Evolutionary conservation across 2,888 invertebrate species (phyloP), one percentile per base, ranked within the genome.

Genomic region (Stegana nigrithorax): DNA sequence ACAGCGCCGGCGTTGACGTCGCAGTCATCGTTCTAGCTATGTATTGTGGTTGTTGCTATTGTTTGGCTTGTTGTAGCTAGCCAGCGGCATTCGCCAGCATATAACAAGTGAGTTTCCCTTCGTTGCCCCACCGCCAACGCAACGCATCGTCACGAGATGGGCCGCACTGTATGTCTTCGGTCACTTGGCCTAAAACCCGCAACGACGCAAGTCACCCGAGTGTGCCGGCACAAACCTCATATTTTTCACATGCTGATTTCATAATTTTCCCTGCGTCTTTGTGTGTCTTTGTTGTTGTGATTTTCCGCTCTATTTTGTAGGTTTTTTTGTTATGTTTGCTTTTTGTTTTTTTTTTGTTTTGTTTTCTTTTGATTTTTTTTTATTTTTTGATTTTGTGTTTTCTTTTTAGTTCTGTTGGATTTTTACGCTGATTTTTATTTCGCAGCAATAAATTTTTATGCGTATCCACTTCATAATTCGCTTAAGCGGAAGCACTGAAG

Each of bases 361-460:
- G 53, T 27, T 62, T 25, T 45, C 21, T 47, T 44, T 32, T 39
- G 26, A 27, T 39, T 62, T 32, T 44, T 56, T 50, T 47, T 14
- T 56, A 50, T 62, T 58, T 62, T 53, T 53, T 36, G 17, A 45
- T 39, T 57, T n/a, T 57, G 17, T 65, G 57, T 59, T 45, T 50
- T 5, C 17, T 26, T 50, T 47, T 36, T 32, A 8, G 39, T 17
- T 17, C 6, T 32, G 14, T 2, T 4, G 26, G 32, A 17, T 78
- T 78, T 77, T 79, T 77, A 79, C 75, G 80, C 78, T 75, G 75
- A 80, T 78, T 80, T 80, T 80, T 77, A 78, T 78, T 81, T 72
- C 70, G 68, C 64, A 72, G 76, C 80, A 81, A 81, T 82, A 83
- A 83, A 83, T 82, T 82, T 83, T 81, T 83, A 82, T 82, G 78